phyloP scores from a whole-genome alignment of 2,888 invertebrate species.

The Balanococcus diminutus region DNA sequence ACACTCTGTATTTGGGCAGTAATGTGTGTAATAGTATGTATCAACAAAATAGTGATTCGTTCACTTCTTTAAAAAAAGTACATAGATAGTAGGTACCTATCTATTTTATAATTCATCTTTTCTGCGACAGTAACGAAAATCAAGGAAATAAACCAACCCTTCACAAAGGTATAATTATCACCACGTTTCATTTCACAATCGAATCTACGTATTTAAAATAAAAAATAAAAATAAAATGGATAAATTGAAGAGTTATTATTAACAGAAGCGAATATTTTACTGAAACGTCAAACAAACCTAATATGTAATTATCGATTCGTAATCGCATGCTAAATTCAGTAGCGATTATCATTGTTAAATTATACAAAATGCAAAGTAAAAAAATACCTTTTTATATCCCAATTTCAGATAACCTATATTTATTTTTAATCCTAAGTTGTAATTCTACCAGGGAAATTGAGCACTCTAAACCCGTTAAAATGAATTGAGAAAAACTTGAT shows the following conservation, averaged over 20 bases:
- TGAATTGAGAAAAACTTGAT: background rate
- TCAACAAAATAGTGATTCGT: too few relatives aligned
- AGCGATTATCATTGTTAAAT: conserved; percentile 42
- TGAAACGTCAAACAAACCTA: conserved; percentile 14
- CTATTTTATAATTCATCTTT: background rate
- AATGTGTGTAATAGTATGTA: too few relatives aligned
- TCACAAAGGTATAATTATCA: background rate
- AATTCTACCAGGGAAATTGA: background rate
- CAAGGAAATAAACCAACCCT: background rate
- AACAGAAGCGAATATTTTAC: conserved; percentile 38
- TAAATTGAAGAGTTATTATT: conserved; percentile 40
- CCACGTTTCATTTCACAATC: conserved; percentile 4
- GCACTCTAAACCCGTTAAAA: background rate
- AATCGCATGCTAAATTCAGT: conserved; percentile 41
- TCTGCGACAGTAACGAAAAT: background rate
- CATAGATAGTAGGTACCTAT: too few relatives aligned
- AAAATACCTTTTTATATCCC: conserved; percentile 25
- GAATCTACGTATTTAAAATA: background rate
- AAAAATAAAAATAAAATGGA: background rate
- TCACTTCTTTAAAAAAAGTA: too few relatives aligned
- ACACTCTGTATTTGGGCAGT: too few relatives aligned
- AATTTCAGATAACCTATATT: conserved; percentile 24
- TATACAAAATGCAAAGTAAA: conserved; percentile 40
- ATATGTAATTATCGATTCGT: conserved; percentile 40
- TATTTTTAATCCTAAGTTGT: conserved; percentile 39